Evolutionary conservation across 2,888 invertebrate genomes (phyloP), one percentile per base, ranked within the genome.

Genomic region (Cephus nigrinus): DNA sequence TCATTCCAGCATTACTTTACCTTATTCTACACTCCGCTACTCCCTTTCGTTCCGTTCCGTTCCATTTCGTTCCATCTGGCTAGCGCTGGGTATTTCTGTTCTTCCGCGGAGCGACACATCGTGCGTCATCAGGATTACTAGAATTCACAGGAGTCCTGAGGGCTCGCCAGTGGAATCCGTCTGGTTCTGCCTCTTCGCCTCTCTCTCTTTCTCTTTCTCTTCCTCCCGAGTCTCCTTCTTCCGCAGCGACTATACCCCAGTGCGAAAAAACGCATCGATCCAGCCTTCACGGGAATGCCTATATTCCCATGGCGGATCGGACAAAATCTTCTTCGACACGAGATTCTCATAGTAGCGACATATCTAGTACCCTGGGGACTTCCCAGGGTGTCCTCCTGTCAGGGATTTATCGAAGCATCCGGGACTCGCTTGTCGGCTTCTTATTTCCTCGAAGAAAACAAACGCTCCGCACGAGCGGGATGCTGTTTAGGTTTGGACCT

Each of bases 61-160:
- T 75, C 79, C 80, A 68, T 73, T 80, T 32, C 31, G 31, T 71
- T 71, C 71, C 71, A 71, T 71, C 71, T 71, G 76, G 76, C 76
- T 76, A 77, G 80, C 82, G 82, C 84, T 88, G 85, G 84, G 84
- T 87, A 88, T 88, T 86, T 88, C 84, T 81, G 84, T 88, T 84
- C 81, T 78, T 79, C 77, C 73, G 72, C 77, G 76, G 79, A 78
- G 80, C 81, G 81, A 83, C 81, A 80, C 80, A 74, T 82, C 82
- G 85, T 87, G 85, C 86, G 84, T 89, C 88, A 88, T 82, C 78
- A 80, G 82, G 84, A 85, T 86, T 85, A 83, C 84, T 81, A 81
- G 85, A 86, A 86, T 87, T 85, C 82, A 75, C 76, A 76, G 80
- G 78, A 40, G 11, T 74, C 12, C 74, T 36, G 23, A 55, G 23